phyloP scores from a whole-genome alignment of 2,888 invertebrate species.

The Unio pictorum region DNA sequence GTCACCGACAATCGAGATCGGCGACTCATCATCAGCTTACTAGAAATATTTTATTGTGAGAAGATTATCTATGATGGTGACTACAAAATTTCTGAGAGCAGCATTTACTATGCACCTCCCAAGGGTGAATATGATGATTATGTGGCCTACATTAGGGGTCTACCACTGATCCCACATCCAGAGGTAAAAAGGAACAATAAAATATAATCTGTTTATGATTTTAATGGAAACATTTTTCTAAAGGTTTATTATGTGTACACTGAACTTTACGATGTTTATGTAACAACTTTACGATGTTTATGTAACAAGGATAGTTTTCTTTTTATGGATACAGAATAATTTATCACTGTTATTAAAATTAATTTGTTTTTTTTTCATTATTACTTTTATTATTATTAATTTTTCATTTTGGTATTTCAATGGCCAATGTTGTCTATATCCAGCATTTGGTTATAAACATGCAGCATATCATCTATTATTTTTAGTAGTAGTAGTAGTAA shows the following conservation, averaged over 20 bases:
- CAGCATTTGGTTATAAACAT: too few species aligned
- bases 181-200: slow-evolving; percentile 50
- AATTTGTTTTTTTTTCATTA: too few species aligned
- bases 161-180: slow-evolving; percentile 69
- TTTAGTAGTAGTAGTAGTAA: too few species aligned
- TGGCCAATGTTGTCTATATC: too few species aligned
- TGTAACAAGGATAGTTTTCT: not conserved
- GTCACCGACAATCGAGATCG: slow-evolving; percentile 70
- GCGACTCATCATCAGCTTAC: slow-evolving; percentile 65
- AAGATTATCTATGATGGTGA: slow-evolving; percentile 56
- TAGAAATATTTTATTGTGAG: slow-evolving; percentile 65
- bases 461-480: too few species aligned
- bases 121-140: slow-evolving; percentile 64
- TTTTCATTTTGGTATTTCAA: too few species aligned
- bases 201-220: not conserved
- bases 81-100: slow-evolving; percentile 66
- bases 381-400: too few species aligned
- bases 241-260: not conserved
- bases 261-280: not conserved
- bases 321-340: not conserved
- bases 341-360: too few species aligned
- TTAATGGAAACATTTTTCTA: not conserved
- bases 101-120: slow-evolving; percentile 64
- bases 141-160: slow-evolving; percentile 65
- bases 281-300: not conserved